phyloP scores from a whole-genome alignment of 2,888 invertebrate species.

The Arrhopalites spinosus region DNA sequence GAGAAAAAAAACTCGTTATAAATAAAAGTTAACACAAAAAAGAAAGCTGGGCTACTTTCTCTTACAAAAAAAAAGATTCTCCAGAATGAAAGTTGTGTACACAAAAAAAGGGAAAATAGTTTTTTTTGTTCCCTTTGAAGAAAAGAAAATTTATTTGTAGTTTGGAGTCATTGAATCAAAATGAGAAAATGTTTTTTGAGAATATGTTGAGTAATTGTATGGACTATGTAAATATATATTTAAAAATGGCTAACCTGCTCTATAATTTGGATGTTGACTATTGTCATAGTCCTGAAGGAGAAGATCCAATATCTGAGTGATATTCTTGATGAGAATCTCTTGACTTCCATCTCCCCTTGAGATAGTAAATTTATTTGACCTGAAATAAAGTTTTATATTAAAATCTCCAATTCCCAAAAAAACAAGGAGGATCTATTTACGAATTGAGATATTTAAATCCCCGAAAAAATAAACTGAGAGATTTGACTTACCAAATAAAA shows the following conservation, averaged over 20 bases:
- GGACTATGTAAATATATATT: background rate
- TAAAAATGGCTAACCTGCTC: constrained; percentile 69
- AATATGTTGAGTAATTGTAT: too few species aligned
- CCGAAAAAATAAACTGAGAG: background rate
- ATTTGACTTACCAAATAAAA: constrained; percentile 24
- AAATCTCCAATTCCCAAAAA: background rate
- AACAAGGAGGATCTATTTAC: background rate
- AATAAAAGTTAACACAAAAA: too few species aligned
- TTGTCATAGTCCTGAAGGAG: constrained; percentile 87
- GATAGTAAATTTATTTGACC: constrained; percentile 24
- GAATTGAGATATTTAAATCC: too few species aligned
- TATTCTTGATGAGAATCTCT: constrained; percentile 79
- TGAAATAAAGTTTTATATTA: background rate
- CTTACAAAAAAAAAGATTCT: too few species aligned
- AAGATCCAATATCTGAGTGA: constrained; percentile 82
- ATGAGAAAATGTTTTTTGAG: too few species aligned
- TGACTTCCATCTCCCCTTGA: constrained; percentile 55
- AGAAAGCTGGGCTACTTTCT: too few species aligned
- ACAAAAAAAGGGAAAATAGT: too few species aligned
- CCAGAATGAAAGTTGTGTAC: too few species aligned
- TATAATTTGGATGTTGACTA: constrained; percentile 86
- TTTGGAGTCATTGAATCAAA: too few species aligned
- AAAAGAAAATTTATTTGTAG: too few species aligned
- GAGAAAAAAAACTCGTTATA: too few species aligned
- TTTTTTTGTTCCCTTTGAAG: too few species aligned